These are phyloP conservation scores for Rhyzopertha dominica DNA, from an alignment of 1,140 invertebrate species.

Conservation along the genomic window DNA sequence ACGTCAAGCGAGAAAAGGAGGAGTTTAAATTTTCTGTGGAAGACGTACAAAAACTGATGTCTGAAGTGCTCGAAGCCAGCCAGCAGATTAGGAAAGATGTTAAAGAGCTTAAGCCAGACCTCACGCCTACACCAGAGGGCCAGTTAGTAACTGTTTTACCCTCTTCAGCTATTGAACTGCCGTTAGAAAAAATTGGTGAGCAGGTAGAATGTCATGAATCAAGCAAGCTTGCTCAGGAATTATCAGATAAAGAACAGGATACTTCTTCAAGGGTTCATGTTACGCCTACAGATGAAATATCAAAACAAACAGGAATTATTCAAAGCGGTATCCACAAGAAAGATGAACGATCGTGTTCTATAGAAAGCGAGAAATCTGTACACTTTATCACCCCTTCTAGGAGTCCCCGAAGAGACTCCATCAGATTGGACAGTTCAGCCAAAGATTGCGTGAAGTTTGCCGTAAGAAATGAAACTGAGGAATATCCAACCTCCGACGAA, in stretches of 20 bases:
- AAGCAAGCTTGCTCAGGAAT: conserved; percentile 10
- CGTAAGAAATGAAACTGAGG: conserved; percentile 6
- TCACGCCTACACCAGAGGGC: conserved; percentile 50
- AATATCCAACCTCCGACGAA: conserved; percentile 13
- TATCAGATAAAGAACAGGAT: conserved; percentile 5
- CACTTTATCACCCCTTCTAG: no score
- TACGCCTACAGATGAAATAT: background rate
- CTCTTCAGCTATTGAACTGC: conserved; percentile 22
- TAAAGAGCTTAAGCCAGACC: conserved; percentile 50
- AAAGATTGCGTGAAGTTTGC: background rate
- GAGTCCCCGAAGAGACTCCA: no score
- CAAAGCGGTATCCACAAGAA: no score
- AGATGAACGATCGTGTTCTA: no score
- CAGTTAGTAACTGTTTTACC: conserved; percentile 36
- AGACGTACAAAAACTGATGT: conserved; percentile 48
- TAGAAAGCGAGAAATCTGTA: no score
- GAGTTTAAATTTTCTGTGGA: conserved; percentile 29
- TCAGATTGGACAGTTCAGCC: no score
- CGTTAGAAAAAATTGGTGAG: conserved; percentile 21
- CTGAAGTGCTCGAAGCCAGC: conserved; percentile 49
- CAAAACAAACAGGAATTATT: no score
- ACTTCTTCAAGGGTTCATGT: conserved; percentile 1
- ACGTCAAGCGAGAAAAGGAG: conserved; percentile 12
- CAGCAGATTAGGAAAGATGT: conserved; percentile 51
- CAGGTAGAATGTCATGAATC: conserved; percentile 2